Conservation (phyloP, 2,113 vertebrate genomes). For the Barbus barbus region DNA sequence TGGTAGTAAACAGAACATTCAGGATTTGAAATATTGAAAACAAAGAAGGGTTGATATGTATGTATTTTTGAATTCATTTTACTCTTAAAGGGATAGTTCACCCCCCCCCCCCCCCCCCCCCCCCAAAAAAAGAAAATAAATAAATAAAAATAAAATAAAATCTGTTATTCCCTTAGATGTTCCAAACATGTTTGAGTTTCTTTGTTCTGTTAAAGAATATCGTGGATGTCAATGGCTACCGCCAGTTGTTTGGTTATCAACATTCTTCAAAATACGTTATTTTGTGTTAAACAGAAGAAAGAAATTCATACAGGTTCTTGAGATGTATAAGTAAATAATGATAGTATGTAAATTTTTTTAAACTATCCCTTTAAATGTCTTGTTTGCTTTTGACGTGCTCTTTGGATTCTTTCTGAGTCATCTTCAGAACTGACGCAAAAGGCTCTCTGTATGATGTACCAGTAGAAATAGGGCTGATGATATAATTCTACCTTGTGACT, state of each 20-base stretch:
- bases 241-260: no score
- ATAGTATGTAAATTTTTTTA: neutral
- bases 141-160: no score
- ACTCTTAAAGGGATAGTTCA: no score
- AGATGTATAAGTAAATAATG: neutral
- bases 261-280: neutral
- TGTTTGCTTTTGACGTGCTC: neutral
- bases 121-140: no score
- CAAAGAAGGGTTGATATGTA: neutral
- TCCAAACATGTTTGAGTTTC: no score
- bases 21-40: neutral
- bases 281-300: neutral
- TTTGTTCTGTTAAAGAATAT: no score
- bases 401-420: neutral
- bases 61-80: no score
- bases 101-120: no score
- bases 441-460: neutral
- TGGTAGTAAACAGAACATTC: neutral
- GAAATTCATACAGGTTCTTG: neutral
- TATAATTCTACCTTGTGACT: constrained; percentile 5
- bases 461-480: neutral
- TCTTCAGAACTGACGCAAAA: neutral
- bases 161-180: no score
- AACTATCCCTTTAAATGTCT: neutral
- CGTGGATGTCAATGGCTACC: no score